Conservation (phyloP, 2,888 invertebrate species). For the Lucinisca nassula region DNA sequence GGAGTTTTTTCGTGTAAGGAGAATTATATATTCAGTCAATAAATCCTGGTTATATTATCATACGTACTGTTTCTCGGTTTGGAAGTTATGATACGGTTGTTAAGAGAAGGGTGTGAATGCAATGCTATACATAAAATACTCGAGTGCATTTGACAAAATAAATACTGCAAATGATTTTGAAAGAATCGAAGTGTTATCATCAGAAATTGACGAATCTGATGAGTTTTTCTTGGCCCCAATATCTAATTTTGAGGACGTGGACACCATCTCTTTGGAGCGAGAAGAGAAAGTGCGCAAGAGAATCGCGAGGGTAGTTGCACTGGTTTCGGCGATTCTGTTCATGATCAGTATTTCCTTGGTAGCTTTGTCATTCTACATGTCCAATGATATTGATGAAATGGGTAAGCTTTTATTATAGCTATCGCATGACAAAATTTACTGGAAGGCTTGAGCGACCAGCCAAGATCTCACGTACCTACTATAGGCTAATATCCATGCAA, state of each 20-base stretch:
- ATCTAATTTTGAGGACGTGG: slow-evolving; percentile 48
- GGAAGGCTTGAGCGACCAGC: too few species aligned
- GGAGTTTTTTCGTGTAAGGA: too few species aligned
- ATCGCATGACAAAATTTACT: too few species aligned
- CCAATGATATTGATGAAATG: slow-evolving; percentile 98
- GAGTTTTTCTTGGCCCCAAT: slow-evolving; percentile 65
- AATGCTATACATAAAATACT: too few species aligned
- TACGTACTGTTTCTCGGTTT: too few species aligned
- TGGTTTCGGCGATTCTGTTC: slow-evolving; percentile 95
- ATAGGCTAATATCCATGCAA: too few species aligned
- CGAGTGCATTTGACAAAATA: slow-evolving; percentile 53
- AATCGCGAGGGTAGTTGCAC: slow-evolving; percentile 93
- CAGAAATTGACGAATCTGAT: slow-evolving; percentile 58
- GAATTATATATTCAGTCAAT: too few species aligned
- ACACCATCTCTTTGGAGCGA: slow-evolving; percentile 41
- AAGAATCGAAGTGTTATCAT: slow-evolving; percentile 62
- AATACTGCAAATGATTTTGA: slow-evolving; percentile 65
- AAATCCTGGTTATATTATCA: too few species aligned
- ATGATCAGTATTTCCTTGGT: slow-evolving; percentile 96
- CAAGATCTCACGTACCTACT: too few species aligned
- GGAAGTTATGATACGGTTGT: too few species aligned
- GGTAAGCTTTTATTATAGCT: too few species aligned
- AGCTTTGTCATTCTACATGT: slow-evolving; percentile 97
- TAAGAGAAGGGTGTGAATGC: too few species aligned
- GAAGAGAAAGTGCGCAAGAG: slow-evolving; percentile 73